Base-by-base conservation (phyloP, 2,888 invertebrate species). In the Thecophora atra region DNA sequence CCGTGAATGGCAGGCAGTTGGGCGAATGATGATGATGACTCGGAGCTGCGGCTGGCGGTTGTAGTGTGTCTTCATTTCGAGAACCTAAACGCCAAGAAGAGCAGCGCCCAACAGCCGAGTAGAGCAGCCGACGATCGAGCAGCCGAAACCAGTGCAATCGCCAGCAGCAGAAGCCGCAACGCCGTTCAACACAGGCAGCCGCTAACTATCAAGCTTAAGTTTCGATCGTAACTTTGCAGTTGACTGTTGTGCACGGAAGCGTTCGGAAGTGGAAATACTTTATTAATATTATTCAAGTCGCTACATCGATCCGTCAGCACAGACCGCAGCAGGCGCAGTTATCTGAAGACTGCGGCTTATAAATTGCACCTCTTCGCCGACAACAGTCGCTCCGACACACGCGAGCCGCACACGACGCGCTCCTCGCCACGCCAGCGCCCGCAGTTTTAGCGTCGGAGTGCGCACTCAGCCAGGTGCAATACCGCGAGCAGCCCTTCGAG, bases 181-280 rank as follows among this genome's bases (percentile, higher is more conserved):
- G 78, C 77, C 77, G 79, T 80, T 82, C 79, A 84, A 84, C 82
- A 84, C 84, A 83, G 84, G 84, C 84, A 84, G 84, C 84, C 80
- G 79, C 81, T 83, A 83, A 80, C 83, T 83, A 83, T 83, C 83
- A 84, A 84, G 85, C 85, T 84, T 83, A 85, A 85, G 83, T 85
- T 84, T 83, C 82, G 85, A 85, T 85, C 85, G 85, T 85, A 85
- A 85, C 85, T 85, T 84, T 85, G 85, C 85, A 86, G 86, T 86
- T 85, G 85, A 84, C 85, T 85, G 84, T 86, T 82, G 86, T 83
- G 86, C 85, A 86, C 86, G 85, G 86, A 86, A 86, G 86, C 86
- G 86, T 86, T 86, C 86, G 85, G 86, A 86, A 86, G 86, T 86
- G 86, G 81, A 84, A 85, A 85, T 85, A 85, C 84, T 85, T 85